phyloP scores from a whole-genome alignment of 2,888 invertebrate genomes.

The Odontocerum albicorne region DNA sequence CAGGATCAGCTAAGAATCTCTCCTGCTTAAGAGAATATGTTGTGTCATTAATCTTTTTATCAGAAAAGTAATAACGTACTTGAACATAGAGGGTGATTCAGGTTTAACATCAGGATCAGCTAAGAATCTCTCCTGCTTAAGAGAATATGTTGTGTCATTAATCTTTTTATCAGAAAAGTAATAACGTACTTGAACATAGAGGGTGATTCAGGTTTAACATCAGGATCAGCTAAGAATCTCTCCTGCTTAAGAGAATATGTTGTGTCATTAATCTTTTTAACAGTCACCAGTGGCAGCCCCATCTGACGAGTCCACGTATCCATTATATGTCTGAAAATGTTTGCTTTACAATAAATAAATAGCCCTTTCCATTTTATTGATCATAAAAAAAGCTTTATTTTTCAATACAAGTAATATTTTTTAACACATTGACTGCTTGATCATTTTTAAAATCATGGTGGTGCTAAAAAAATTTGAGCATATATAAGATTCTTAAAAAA shows the following conservation, averaged over 20 bases:
- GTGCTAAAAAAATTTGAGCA: no score
- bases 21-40: constrained; percentile 68
- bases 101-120: constrained; percentile 64
- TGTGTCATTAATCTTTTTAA: constrained; percentile 49
- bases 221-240: constrained; percentile 73
- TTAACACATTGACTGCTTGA: no score
- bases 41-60: no score
- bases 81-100: constrained; percentile 52
- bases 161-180: no score
- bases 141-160: constrained; percentile 50
- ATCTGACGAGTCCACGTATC: constrained; percentile 89
- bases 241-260: constrained; percentile 68
- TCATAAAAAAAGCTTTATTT: no score
- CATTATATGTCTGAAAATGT: constrained; percentile 65
- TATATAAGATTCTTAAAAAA: no score
- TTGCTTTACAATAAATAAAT: background rate
- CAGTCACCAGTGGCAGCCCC: constrained; percentile 80
- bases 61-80: no score
- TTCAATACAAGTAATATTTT: no score
- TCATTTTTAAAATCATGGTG: no score
- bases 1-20: constrained; percentile 72
- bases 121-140: constrained; percentile 78
- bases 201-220: constrained; percentile 55
- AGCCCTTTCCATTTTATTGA: background rate
- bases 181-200: constrained; percentile 59